phyloP scores from a whole-genome alignment of 2,113 vertebrate genomes.

The Pelobates fuscus region DNA sequence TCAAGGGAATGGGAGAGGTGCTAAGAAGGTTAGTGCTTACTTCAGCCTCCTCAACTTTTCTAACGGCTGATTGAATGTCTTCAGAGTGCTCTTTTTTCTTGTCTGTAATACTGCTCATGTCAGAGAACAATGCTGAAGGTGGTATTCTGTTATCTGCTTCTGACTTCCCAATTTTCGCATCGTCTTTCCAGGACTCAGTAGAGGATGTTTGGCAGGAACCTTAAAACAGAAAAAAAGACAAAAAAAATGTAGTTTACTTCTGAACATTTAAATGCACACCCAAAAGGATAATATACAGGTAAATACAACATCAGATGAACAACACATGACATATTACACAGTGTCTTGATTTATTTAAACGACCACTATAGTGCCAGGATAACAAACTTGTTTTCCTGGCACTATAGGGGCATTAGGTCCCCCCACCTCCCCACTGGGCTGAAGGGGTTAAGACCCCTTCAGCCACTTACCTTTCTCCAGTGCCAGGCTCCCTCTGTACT shows the following conservation, averaged over 20 bases:
- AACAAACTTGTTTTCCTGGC: too few species aligned
- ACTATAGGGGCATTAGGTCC: too few species aligned
- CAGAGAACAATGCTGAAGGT: conserved; percentile 80
- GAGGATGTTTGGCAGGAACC: neutral
- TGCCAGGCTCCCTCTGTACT: too few species aligned
- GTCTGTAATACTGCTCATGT: conserved; percentile 74
- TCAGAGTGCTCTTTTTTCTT: conserved; percentile 67
- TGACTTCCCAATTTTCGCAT: conserved; percentile 73
- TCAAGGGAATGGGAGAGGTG: conserved; percentile 5
- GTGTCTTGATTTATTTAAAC: too few species aligned
- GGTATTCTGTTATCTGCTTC: conserved; percentile 76
- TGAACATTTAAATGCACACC: neutral
- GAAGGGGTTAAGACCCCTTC: too few species aligned
- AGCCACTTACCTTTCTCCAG: too few species aligned
- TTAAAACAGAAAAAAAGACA: neutral
- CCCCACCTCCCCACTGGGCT: too few species aligned
- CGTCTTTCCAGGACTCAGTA: conserved; percentile 65
- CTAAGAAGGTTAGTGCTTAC: conserved; percentile 63
- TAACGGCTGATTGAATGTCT: conserved; percentile 77
- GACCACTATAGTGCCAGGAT: too few species aligned
- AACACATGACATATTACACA: too few species aligned
- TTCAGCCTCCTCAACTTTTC: conserved; percentile 71
- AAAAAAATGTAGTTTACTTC: too few species aligned
- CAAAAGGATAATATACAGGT: too few species aligned
- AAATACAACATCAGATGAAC: too few species aligned